A percentile compares a stretch with the other conserved stretches of the same genome.
Conservation (phyloP, 2,113 vertebrate genomes). For the Hyperopisus bebe region DNA sequence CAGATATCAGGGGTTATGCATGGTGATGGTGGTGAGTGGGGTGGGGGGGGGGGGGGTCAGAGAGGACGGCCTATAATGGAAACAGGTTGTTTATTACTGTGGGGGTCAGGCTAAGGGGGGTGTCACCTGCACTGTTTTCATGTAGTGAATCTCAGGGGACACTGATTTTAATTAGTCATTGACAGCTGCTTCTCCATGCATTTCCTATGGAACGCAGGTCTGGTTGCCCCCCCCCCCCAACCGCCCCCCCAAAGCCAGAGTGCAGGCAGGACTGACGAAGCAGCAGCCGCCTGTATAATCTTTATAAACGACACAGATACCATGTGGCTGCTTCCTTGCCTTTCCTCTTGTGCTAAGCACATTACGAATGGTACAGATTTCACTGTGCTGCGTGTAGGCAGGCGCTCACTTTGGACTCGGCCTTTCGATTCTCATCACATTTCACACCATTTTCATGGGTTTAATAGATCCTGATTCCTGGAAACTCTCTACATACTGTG, state of each 20-base stretch:
- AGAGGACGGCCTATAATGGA: not conserved
- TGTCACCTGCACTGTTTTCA: not conserved
- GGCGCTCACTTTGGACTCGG: too few relatives aligned
- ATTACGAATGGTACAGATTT: not conserved
- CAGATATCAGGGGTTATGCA: not conserved
- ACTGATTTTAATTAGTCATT: slow-evolving; percentile 12
- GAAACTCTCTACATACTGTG: not conserved
- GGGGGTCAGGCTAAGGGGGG: not conserved
- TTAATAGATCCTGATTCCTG: not conserved
- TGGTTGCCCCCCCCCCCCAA: not conserved
- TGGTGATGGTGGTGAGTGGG: not conserved
- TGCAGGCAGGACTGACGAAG: not conserved
- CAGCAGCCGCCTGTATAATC: not conserved
- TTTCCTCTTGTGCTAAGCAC: not conserved
- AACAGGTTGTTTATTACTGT: slow-evolving; percentile 8
- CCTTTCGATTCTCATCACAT: too few relatives aligned
- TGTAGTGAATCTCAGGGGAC: not conserved
- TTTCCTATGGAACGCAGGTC: not conserved
- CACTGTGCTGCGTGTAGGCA: not conserved
- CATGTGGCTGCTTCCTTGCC: not conserved
- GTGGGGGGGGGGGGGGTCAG: not conserved
- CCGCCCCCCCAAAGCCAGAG: not conserved
- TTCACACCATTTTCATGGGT: not conserved
- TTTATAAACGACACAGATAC: not conserved
- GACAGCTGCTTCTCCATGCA: not conserved